Conservation (phyloP, 2,113 vertebrate species). For the Dromas ardeola region DNA sequence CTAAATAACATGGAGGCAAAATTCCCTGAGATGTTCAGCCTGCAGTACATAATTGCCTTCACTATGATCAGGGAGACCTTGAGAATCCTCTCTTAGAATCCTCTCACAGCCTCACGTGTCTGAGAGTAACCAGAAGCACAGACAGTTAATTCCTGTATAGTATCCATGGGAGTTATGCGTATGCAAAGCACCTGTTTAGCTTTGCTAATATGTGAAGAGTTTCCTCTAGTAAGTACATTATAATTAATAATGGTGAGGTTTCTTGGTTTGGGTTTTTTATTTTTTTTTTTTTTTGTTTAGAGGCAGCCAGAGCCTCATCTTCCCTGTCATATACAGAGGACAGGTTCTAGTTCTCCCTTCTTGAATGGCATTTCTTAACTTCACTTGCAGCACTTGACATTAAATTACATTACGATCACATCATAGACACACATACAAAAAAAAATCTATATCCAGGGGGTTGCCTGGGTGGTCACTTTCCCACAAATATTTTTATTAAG, state of each 20-base stretch:
- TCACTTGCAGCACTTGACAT: background rate
- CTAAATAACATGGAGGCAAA: background rate
- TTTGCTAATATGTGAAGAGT: background rate
- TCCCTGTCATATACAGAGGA: too few species aligned
- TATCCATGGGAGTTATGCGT: accelerated
- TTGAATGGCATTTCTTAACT: background rate
- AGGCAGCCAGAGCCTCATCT: background rate
- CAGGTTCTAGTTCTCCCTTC: background rate
- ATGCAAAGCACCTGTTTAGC: background rate
- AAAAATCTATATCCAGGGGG: background rate
- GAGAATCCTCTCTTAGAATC: background rate
- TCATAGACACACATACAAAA: too few species aligned
- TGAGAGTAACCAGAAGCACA: background rate
- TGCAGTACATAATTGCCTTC: background rate
- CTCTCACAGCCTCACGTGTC: background rate
- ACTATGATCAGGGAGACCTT: background rate
- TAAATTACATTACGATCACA: background rate
- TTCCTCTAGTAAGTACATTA: background rate
- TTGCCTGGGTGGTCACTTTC: background rate
- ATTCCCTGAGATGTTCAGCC: background rate
- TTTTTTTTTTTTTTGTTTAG: background rate
- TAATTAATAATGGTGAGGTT: background rate
- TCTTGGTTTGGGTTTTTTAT: too few species aligned
- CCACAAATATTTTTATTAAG: background rate
- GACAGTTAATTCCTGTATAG: background rate